These are phyloP conservation scores for Phenganax stokvisi DNA, from an alignment of 92 coral and sea anemone species.

Conservation along the genomic window DNA sequence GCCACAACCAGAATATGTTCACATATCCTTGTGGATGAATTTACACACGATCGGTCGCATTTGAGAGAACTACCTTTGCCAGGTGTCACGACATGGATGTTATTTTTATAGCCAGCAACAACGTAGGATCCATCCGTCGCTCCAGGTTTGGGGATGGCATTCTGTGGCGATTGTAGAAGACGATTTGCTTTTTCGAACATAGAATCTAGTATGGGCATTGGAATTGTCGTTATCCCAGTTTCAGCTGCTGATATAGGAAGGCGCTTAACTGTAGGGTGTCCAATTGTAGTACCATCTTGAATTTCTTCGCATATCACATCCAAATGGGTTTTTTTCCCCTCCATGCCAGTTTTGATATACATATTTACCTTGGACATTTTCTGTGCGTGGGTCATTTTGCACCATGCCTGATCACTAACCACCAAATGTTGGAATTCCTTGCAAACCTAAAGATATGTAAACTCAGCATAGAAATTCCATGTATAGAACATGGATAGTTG, in stretches of 20 bases:
- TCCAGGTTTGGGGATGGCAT: slow-evolving; percentile 43
- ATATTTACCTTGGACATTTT: neutral
- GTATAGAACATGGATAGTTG: too few species aligned
- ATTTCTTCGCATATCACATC: too few species aligned
- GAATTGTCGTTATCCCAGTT: neutral
- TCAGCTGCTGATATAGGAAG: too few species aligned
- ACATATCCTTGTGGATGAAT: slow-evolving; percentile 32
- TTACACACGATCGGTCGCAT: slow-evolving; percentile 50
- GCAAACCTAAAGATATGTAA: neutral
- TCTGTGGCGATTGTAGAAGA: neutral
- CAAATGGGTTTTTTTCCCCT: neutral
- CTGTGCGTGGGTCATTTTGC: slow-evolving; percentile 1
- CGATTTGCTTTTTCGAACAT: slow-evolving; percentile 43
- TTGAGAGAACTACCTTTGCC: slow-evolving; percentile 46
- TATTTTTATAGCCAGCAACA: slow-evolving; percentile 47
- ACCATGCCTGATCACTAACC: neutral
- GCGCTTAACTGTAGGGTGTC: too few species aligned
- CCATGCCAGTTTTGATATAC: slow-evolving; percentile 16
- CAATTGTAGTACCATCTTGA: too few species aligned
- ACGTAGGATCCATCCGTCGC: slow-evolving; percentile 46
- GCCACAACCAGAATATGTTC: too few species aligned
- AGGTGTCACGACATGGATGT: slow-evolving; percentile 39
- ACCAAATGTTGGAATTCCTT: slow-evolving; percentile 2
- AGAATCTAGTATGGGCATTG: slow-evolving; percentile 37
- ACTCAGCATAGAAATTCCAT: too few species aligned